Base-by-base conservation (phyloP, 2,797 vertebrate species). In the Furcifer pardalis region DNA sequence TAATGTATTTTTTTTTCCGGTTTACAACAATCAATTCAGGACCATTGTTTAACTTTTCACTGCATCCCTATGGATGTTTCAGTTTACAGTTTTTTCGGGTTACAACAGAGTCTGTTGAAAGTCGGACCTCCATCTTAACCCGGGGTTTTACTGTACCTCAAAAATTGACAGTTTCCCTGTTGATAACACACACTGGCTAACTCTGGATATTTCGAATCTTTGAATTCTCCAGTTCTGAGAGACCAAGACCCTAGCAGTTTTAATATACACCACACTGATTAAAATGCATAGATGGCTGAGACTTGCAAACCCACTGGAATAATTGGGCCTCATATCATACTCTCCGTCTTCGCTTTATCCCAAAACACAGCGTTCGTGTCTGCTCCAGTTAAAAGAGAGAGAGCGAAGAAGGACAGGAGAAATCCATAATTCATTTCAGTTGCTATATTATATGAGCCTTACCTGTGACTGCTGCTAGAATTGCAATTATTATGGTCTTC, bases 401-500 rank as follows among this genome's bases (percentile, higher is more conserved):
- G 8, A 7, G 25, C 1, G 9, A 13, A 5, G 21, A 42, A 52
- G 49, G 46, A 21, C 68, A 89, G 72, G 49, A 82, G 37, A 72
- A 49, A 66, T 71, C 1, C 0, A 40, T 52, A 4, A 1, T 52
- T 87, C 52, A 81, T 80, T 81, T 72, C 65, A 49, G 78, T 56
- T 68, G 56, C 79, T 71, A 10, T 75, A 72, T 25, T 6, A 32
- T 25, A 69, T 79, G 83, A 74, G 5, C 37, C 89, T 96, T 94
- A 96, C 96, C 96, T 94, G 91, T 40, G 65, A 96, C 77, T 74
- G 91, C 52, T 25, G 83, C 90, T 66, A 96, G 81, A 89, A 95
- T 7, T 69, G 93, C 87, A 81, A 95, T 42, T 35, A 93, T 56
- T 56, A 56, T 19, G 5, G 52, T 84, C 87, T 89, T 93, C 93